Percentiles rank a stretch among this genome's conserved stretches.
These are phyloP conservation scores for Eupithecia inturbata DNA, from an alignment of 2,888 invertebrate genomes.

Conservation along the genomic window DNA sequence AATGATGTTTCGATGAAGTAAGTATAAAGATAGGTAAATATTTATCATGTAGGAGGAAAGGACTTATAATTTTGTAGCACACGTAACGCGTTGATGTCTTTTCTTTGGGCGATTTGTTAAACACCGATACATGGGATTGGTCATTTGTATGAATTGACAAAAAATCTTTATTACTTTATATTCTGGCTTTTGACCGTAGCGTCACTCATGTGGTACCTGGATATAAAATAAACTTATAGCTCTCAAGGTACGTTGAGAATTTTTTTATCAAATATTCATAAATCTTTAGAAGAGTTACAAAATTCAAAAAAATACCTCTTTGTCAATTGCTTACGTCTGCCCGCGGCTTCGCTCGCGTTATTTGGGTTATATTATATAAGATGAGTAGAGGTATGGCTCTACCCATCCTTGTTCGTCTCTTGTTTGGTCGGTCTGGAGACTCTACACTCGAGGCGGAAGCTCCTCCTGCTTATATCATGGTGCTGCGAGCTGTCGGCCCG, in stretches of 20 bases:
- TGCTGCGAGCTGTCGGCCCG: no score
- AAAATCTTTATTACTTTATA: not conserved
- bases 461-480: no score
- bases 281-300: not conserved
- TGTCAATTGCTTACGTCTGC: not conserved
- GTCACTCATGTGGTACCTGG: not conserved
- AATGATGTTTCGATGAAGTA: not conserved
- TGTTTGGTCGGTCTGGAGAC: no score
- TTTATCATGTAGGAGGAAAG: not conserved
- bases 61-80: not conserved
- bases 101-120: not conserved
- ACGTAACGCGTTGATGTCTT: constrained; percentile 7
- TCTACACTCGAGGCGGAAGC: no score
- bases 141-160: not conserved
- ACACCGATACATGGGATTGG: not conserved
- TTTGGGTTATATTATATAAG: no score
- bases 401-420: no score
- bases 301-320: not conserved
- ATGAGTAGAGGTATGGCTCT: no score
- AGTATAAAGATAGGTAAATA: not conserved
- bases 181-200: not conserved
- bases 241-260: no score
- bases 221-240: not conserved
- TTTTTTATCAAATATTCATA: no score
- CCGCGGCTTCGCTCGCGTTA: not conserved